Conservation (phyloP, 2,113 vertebrate species). For the Heptranchias perlo region DNA sequence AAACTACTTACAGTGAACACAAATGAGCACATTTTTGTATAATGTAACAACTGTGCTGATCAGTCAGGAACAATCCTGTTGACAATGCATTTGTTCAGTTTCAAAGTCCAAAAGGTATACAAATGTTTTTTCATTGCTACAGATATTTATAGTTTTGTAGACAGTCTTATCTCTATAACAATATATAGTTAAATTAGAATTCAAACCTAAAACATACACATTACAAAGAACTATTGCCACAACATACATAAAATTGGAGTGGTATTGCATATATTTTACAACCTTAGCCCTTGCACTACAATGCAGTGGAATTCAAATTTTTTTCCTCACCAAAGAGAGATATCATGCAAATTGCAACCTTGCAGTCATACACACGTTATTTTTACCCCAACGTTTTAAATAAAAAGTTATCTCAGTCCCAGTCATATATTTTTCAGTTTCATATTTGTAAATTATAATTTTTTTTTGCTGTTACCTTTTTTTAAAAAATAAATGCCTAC, state of each 20-base stretch:
- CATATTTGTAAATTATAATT: not conserved
- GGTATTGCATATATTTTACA: not conserved
- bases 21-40: not conserved
- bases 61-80: not conserved
- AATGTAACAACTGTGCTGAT: constrained; percentile 17
- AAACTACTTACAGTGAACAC: not conserved
- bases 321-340: not conserved
- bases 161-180: not conserved
- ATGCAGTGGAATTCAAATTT: not conserved
- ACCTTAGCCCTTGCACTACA: not conserved
- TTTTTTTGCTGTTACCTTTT: not conserved
- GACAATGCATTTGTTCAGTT: constrained; percentile 32
- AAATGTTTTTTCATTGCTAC: not conserved
- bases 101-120: constrained; percentile 1
- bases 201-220: not conserved
- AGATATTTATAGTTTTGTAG: not conserved
- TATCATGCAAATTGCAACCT: not conserved
- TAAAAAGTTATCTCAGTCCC: not conserved
- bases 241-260: not conserved
- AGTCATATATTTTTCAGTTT: not conserved
- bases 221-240: not conserved
- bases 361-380: not conserved
- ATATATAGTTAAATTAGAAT: not conserved
- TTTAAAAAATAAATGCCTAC: not conserved
- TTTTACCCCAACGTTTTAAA: not conserved